Evolutionary conservation across 2,113 vertebrate genomes (phyloP), one percentile per base, ranked within the genome.

Genomic region (Apteryx owenii): DNA sequence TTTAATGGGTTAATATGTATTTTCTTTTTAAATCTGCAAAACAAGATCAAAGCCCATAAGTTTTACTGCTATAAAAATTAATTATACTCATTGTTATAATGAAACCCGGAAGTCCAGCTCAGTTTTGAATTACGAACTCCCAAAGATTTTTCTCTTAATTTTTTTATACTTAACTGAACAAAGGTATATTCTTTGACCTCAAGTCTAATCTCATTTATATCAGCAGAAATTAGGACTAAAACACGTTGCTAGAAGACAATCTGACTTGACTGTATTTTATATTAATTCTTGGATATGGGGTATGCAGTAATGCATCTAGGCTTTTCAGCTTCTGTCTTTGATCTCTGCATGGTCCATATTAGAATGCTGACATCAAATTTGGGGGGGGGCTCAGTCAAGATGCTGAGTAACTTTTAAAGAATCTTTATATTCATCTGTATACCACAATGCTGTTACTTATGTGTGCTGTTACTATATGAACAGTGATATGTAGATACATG

Each of bases 301-400:
- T 80, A 33, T 51, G n/a, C 31, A 72, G 51, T 36, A 71, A 9
- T 9, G 28, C 61, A 60, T 91, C 18, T 69, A 69, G 38, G 46
- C 21, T 81, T 86, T 90, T 64, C 64, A 77, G 79, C 36, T 70
- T 92, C 60, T 82, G 65, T 36, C 42, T 94, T 92, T 89, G 82
- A 92, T 88, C 51, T 78, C 68, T 83, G 38, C 42, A 1, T 83
- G 72, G 79, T 78, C 64, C 0, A 0, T 72, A 20, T 89, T 77
- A 88, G 36, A 65, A 80, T 51, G 48, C 18, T 72, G 80, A 92
- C 56, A 66, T 62, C 64, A 91, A 93, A 83, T 48, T 64, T 19
- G 46, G 44, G 44, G 13, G 36, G 36, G 36, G 36, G 36, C 80
- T 44, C 28, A 0, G 0, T 36, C 38, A 6, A 2, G 5, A 40